Percentiles rank a stretch among this genome's conserved stretches.
phyloP scores from a whole-genome alignment of 2,113 vertebrate genomes.

The Notarius quadriscutis region DNA sequence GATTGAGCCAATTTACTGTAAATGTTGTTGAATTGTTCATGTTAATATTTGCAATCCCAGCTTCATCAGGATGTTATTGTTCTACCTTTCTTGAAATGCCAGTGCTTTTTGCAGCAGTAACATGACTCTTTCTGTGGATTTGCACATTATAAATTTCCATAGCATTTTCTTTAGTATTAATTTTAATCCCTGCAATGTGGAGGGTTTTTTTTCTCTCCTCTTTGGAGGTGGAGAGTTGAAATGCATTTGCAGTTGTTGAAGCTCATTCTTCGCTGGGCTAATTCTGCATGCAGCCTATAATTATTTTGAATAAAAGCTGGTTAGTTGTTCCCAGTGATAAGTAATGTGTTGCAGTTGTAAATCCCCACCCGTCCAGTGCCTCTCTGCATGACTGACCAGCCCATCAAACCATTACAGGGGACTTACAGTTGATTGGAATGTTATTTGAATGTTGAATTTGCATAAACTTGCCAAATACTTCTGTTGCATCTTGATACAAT shows the following conservation, averaged over 20 bases:
- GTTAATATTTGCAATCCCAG: constrained; percentile 10
- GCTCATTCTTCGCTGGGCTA: constrained; percentile 51
- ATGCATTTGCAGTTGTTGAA: constrained; percentile 37
- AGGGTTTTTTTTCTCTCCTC: neutral
- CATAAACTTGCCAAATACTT: constrained; percentile 53
- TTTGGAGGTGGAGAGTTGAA: neutral
- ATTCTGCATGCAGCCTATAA: constrained; percentile 64
- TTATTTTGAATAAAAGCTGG: constrained; percentile 68
- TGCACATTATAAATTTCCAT: constrained; percentile 7
- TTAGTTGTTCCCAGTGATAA: constrained; percentile 67
- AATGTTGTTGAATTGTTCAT: constrained; percentile 15
- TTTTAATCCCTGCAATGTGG: neutral
- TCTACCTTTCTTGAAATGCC: constrained; percentile 21
- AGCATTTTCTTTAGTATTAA: constrained; percentile 24
- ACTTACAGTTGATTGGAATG: constrained; percentile 48
- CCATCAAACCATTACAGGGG: constrained; percentile 65
- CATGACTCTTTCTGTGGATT: constrained; percentile 1
- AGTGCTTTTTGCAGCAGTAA: constrained; percentile 23
- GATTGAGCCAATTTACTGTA: neutral
- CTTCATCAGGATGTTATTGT: constrained; percentile 26
- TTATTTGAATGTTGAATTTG: constrained; percentile 57
- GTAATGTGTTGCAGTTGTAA: constrained; percentile 58
- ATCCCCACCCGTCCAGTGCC: constrained; percentile 54
- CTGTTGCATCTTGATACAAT: neutral
- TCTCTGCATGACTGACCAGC: constrained; percentile 63